Evolutionary conservation across 1,140 invertebrate genomes (phyloP), one percentile per base, ranked within the genome.

Genomic region (Mercenaria mercenaria): DNA sequence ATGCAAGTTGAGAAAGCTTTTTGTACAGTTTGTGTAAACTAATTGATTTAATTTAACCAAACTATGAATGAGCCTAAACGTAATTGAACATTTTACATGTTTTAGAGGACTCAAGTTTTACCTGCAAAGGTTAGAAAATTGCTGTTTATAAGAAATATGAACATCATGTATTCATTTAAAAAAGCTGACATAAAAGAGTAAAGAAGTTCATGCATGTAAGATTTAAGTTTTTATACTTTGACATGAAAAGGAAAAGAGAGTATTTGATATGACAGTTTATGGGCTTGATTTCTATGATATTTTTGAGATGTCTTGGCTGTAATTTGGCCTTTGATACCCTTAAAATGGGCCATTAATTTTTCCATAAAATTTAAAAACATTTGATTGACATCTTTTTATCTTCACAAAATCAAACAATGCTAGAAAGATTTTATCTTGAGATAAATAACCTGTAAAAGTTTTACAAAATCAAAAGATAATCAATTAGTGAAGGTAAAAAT

Each of bases 331-430:
- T 56, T 56, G 4, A 56, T 56, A 56, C 52, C 23, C n/a, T 8
- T 15, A 47, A 47, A 47, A 47, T 47, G 43, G 6, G 26, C 20
- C 61, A 67, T 67, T 67, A 34, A 34, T 29, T 34, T 34, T 67
- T 37, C 29, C 6, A 67, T 29, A 67, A 67, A 67, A 37, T 34
- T 67, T 26, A 18, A 32, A 67, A 67, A 34, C 8, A 67, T 59
- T 59, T 59, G 56, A 59, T 59, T 20, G 56, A 67, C n/a, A 67
- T 37, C 11, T 67, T 20, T 20, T 39, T 39, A 72, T 72, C 32
- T 72, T 20, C 11, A 39, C 34, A 72, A 72, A 39, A 72, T 72
- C 67, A 72, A 37, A 72, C 67, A 72, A 72, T 72, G 15, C 32
- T 72, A 13, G 0, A 20, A 20, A 72, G 32, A 72, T 72, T 0